A percentile compares a stretch with the other conserved stretches of the same genome.
Conservation (phyloP, 2,888 invertebrate genomes). For the Melinaea menophilus region DNA sequence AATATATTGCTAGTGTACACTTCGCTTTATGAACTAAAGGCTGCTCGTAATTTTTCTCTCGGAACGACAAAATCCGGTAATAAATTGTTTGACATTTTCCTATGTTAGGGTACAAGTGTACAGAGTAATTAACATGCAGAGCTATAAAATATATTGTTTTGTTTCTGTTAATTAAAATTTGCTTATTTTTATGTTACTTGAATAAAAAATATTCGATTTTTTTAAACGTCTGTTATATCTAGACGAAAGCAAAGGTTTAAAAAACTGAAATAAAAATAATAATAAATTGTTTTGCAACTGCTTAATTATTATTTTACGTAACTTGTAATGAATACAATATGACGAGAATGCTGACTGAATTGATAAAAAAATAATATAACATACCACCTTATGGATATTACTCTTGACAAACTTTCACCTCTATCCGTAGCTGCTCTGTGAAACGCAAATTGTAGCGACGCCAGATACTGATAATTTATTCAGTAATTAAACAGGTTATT, state of each 20-base stretch:
- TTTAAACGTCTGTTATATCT: too few relatives aligned
- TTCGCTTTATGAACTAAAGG: neutral
- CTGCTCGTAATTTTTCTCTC: slow-evolving; percentile 17
- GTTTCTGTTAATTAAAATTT: neutral
- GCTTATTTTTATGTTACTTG: too few relatives aligned
- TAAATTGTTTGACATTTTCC: slow-evolving; percentile 23
- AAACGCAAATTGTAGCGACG: slow-evolving; percentile 33
- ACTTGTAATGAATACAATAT: too few relatives aligned
- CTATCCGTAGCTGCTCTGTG: slow-evolving; percentile 13
- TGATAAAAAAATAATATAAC: too few relatives aligned
- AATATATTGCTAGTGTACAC: too few relatives aligned
- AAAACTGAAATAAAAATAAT: too few relatives aligned
- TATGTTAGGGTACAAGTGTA: slow-evolving; percentile 13
- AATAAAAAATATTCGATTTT: too few relatives aligned
- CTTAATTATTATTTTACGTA: too few relatives aligned
- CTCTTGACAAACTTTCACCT: neutral
- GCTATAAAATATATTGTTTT: neutral
- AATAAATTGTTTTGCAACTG: too few relatives aligned
- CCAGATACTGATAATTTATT: slow-evolving; percentile 40
- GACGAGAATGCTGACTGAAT: too few relatives aligned
- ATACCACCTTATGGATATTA: too few relatives aligned
- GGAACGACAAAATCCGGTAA: slow-evolving; percentile 18
- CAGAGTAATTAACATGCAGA: slow-evolving; percentile 6
- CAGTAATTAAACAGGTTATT: slow-evolving; percentile 45
- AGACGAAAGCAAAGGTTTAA: too few relatives aligned